Evolutionary conservation across 2,888 invertebrate species (phyloP).

Genomic region (Nysson spinosus): DNA sequence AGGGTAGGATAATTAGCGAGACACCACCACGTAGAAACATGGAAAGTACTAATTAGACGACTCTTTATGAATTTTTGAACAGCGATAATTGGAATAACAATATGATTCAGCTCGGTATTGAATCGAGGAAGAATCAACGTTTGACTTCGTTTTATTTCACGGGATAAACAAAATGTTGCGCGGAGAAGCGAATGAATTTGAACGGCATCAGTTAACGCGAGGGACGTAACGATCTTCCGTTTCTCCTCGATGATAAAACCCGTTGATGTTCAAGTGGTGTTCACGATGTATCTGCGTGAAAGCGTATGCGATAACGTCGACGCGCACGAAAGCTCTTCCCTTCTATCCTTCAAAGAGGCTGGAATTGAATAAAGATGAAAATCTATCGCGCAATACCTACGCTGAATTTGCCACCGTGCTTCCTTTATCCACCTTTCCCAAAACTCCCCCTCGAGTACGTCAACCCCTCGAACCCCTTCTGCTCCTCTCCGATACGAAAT

Average conservation of each 20-base stretch:
- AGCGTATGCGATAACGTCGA: slow-evolving; percentile 32
- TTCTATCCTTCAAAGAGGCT: slow-evolving; percentile 9
- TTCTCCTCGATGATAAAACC: slow-evolving; percentile 16
- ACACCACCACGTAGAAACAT: background rate
- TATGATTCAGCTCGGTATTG: background rate
- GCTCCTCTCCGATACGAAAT: no score
- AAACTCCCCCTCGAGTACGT: background rate
- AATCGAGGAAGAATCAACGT: no score
- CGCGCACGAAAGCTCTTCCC: slow-evolving; percentile 31
- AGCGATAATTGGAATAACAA: slow-evolving; percentile 14
- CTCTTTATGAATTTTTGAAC: slow-evolving; percentile 35
- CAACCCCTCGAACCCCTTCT: no score
- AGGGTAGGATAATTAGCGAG: background rate
- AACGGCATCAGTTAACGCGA: slow-evolving; percentile 1
- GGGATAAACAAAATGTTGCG: background rate
- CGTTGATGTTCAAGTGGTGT: slow-evolving; percentile 26
- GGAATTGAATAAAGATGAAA: slow-evolving; percentile 42
- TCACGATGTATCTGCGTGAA: slow-evolving; percentile 30
- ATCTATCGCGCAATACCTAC: slow-evolving; percentile 23
- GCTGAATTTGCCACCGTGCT: background rate
- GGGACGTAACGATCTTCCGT: slow-evolving; percentile 11
- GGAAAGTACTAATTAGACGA: slow-evolving; percentile 1
- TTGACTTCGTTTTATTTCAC: no score
- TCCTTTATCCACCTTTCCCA: background rate
- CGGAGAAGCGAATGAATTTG: background rate